Conservation (phyloP, 2,888 invertebrate species). For the Desoria tigrina region DNA sequence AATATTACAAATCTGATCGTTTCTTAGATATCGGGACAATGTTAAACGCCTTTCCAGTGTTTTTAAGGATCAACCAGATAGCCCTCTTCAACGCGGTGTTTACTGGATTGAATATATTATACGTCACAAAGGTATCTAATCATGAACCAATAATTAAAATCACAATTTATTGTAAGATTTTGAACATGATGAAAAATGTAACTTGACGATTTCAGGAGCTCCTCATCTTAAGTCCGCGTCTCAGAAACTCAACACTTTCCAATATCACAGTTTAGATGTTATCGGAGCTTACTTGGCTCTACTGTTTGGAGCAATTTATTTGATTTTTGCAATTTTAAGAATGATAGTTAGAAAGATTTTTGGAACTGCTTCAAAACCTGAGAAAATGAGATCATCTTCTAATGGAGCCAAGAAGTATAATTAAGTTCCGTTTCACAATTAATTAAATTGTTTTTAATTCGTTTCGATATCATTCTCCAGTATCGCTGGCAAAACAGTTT, state of each 20-base stretch:
- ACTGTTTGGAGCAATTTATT: background rate
- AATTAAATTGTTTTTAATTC: too few species aligned
- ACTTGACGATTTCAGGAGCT: conserved; percentile 45
- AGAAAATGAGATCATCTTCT: too few species aligned
- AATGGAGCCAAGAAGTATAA: too few species aligned
- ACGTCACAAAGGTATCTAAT: conserved; percentile 29
- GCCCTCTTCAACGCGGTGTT: conserved; percentile 28
- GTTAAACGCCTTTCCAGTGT: conserved; percentile 25
- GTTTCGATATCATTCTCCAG: too few species aligned
- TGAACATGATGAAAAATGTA: background rate
- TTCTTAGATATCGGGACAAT: conserved; percentile 30
- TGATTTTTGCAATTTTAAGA: conserved; percentile 11
- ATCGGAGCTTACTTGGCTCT: conserved; percentile 23
- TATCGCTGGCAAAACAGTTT: too few species aligned
- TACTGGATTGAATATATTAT: conserved; percentile 40
- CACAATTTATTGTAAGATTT: background rate
- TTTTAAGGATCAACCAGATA: conserved; percentile 31
- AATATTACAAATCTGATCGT: background rate
- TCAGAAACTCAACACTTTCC: conserved; percentile 40
- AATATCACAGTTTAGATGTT: conserved; percentile 50
- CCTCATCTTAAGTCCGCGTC: conserved; percentile 49
- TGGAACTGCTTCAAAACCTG: background rate
- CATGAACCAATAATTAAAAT: too few species aligned
- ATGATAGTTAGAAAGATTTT: conserved; percentile 10
- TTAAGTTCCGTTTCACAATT: too few species aligned